Conservation (phyloP, 2,888 invertebrate species). For the Clanis bilineata region DNA sequence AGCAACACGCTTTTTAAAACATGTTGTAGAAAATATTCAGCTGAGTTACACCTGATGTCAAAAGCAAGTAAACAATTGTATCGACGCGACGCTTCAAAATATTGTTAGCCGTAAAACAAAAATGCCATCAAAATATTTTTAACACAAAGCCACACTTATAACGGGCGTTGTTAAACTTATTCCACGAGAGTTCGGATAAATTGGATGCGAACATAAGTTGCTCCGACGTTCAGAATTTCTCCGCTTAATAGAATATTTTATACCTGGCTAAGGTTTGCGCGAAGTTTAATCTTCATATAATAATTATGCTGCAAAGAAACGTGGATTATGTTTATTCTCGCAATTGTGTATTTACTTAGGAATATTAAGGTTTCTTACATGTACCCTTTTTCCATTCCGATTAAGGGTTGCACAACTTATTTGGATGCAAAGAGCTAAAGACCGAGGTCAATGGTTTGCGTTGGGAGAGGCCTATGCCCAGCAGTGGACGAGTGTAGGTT, state of each 20-base stretch:
- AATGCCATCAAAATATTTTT: neutral
- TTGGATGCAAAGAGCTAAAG: too few species aligned
- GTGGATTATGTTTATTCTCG: neutral
- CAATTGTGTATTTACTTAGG: neutral
- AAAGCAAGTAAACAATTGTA: neutral
- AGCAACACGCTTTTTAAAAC: too few species aligned
- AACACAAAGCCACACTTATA: neutral
- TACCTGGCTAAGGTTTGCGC: constrained; percentile 2
- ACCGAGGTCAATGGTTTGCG: too few species aligned
- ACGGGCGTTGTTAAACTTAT: constrained; percentile 5
- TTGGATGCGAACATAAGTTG: constrained; percentile 7
- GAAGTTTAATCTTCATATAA: constrained; percentile 11
- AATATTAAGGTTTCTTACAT: too few species aligned
- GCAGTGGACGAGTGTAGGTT: too few species aligned
- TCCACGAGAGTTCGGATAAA: neutral
- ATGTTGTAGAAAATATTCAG: too few species aligned
- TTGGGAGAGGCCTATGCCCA: too few species aligned
- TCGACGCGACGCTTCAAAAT: neutral
- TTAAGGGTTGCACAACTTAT: too few species aligned
- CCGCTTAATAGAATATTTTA: constrained; percentile 12
- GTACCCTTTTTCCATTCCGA: too few species aligned
- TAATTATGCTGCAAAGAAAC: constrained; percentile 1
- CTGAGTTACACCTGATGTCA: too few species aligned
- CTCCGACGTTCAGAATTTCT: neutral
- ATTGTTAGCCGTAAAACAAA: neutral